phyloP scores from a whole-genome alignment of 2,797 vertebrate genomes.

The Pachyuromys duprasi region DNA sequence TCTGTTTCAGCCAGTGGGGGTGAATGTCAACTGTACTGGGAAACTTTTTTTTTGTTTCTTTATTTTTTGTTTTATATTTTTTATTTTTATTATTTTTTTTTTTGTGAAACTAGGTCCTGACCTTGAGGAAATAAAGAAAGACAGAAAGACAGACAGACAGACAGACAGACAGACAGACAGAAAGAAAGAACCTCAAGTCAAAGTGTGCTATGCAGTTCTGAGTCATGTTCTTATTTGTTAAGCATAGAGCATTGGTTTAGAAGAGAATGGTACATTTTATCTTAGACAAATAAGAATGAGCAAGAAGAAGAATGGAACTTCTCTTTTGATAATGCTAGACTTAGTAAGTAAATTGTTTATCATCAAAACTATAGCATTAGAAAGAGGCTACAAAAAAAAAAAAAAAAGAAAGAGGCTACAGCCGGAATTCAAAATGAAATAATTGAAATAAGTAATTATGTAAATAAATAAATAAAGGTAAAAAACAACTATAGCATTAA shows the following conservation, averaged over 20 bases:
- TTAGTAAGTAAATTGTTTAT: constrained; percentile 33
- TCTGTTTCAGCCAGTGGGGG: constrained; percentile 87
- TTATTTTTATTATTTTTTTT: no score
- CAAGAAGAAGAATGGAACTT: constrained; percentile 59
- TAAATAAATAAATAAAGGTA: no score
- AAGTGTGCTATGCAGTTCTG: constrained; percentile 81
- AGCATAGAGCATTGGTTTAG: constrained; percentile 65
- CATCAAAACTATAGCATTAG: not conserved
- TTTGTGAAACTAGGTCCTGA: constrained; percentile 86
- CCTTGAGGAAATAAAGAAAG: constrained; percentile 79
- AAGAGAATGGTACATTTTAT: constrained; percentile 66
- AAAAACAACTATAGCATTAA: not conserved
- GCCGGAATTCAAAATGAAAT: no score
- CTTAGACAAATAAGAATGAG: constrained; percentile 70
- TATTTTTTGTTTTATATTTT: no score
- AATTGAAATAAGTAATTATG: no score
- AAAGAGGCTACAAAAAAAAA: no score
- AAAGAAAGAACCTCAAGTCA: constrained; percentile 82
- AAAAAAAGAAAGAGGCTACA: no score
- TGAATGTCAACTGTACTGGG: constrained; percentile 85
- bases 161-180: no score
- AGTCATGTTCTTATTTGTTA: constrained; percentile 78
- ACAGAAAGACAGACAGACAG: no score
- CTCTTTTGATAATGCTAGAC: constrained; percentile 19
- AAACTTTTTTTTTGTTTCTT: constrained; percentile 34